Percentiles rank a stretch among this genome's conserved stretches.
phyloP scores from a whole-genome alignment of 2,797 vertebrate species.

The Botia almorhae region DNA sequence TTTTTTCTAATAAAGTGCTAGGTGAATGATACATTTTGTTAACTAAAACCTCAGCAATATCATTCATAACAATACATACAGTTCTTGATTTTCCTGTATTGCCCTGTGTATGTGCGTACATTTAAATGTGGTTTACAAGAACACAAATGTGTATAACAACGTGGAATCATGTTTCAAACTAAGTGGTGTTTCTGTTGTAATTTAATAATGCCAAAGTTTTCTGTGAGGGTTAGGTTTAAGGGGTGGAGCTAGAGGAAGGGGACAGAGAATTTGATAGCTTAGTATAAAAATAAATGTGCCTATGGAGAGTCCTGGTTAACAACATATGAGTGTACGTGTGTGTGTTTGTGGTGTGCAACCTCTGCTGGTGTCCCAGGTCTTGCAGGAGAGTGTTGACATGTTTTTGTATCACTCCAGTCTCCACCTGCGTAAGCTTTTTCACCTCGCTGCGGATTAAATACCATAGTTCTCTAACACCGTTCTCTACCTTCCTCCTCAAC shows the following conservation, averaged over 20 bases:
- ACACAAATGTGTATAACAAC: too few relatives aligned
- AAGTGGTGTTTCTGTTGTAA: too few relatives aligned
- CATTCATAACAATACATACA: not conserved
- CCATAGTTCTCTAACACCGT: constrained; percentile 88
- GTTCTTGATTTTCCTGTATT: not conserved
- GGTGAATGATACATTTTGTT: too few relatives aligned
- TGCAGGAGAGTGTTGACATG: constrained; percentile 81
- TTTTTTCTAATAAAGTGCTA: too few relatives aligned
- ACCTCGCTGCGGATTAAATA: constrained; percentile 88
- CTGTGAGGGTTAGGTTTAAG: too few relatives aligned
- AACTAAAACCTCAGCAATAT: not conserved
- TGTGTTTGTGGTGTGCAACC: constrained; percentile 67
- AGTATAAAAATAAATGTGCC: too few relatives aligned
- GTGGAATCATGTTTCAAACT: too few relatives aligned
- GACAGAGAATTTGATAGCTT: too few relatives aligned
- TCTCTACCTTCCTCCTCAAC: constrained; percentile 84
- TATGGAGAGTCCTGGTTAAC: too few relatives aligned
- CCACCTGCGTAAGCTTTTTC: constrained; percentile 83
- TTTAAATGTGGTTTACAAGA: too few relatives aligned
- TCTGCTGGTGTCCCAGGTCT: constrained; percentile 88
- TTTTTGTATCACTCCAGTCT: constrained; percentile 81
- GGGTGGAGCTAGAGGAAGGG: too few relatives aligned
- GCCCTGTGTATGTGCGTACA: not conserved
- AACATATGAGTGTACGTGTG: not conserved
- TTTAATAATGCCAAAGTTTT: too few relatives aligned